Evolutionary conservation across 2,888 invertebrate species (phyloP).

Genomic region (Criorhina ranunculi): DNA sequence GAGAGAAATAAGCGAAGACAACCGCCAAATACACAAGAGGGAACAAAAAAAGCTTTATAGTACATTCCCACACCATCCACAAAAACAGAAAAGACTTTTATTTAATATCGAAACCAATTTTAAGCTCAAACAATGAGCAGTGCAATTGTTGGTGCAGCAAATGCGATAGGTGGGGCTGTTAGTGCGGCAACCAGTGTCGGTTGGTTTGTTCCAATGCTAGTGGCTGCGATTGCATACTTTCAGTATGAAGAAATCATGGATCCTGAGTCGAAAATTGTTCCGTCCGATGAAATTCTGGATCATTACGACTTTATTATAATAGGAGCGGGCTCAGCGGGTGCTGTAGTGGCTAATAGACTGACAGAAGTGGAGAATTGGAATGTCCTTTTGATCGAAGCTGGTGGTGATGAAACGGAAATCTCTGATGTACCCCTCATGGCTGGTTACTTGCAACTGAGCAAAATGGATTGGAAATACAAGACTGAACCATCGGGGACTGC

Average conservation of each 20-base stretch:
- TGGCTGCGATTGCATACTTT: slow-evolving; percentile 94
- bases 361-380: slow-evolving; percentile 92
- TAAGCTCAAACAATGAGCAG: slow-evolving; percentile 85
- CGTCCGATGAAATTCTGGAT: slow-evolving; percentile 87
- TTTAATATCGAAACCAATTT: neutral
- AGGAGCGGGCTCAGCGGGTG: slow-evolving; percentile 95
- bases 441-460: slow-evolving; percentile 93
- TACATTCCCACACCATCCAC: slow-evolving; percentile 18
- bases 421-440: slow-evolving; percentile 95
- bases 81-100: neutral
- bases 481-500: slow-evolving; percentile 93
- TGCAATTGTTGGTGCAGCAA: slow-evolving; percentile 87
- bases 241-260: slow-evolving; percentile 94
- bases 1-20: slow-evolving; percentile 26
- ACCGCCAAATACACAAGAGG: neutral
- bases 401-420: slow-evolving; percentile 95
- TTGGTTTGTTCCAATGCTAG: slow-evolving; percentile 93
- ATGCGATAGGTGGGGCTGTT: slow-evolving; percentile 89
- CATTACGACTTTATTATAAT: slow-evolving; percentile 94
- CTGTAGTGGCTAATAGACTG: slow-evolving; percentile 93
- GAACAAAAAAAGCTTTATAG: neutral
- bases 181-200: slow-evolving; percentile 89
- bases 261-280: slow-evolving; percentile 91
- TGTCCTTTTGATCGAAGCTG: slow-evolving; percentile 92
- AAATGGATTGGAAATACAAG: slow-evolving; percentile 96